phyloP scores from a whole-genome alignment of 2,113 vertebrate genomes.

The Pica pica region DNA sequence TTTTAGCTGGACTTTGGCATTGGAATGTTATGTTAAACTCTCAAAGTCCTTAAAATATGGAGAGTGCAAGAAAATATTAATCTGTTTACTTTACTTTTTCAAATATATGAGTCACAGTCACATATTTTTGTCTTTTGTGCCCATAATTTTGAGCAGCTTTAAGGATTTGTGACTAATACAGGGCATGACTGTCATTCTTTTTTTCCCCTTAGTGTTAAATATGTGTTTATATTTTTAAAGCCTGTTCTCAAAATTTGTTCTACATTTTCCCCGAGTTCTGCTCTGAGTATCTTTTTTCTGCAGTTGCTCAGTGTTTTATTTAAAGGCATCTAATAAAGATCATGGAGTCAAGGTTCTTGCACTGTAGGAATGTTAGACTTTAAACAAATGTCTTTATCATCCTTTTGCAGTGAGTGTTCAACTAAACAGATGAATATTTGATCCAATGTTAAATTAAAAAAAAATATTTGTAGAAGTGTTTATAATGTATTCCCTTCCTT shows the following conservation, averaged over 20 bases:
- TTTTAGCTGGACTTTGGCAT: background rate
- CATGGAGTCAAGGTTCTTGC: background rate
- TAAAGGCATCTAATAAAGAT: background rate
- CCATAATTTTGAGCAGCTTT: background rate
- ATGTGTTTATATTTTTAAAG: background rate
- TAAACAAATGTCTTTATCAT: conserved; percentile 26
- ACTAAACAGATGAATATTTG: conserved; percentile 14
- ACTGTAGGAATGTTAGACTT: background rate
- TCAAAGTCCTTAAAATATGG: background rate
- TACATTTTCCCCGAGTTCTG: background rate
- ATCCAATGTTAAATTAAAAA: conserved; percentile 34
- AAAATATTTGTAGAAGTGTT: background rate
- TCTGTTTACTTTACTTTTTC: conserved; percentile 1
- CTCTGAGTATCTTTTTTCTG: background rate
- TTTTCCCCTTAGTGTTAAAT: background rate
- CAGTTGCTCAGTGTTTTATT: background rate
- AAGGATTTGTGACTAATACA: background rate
- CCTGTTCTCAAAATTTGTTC: background rate
- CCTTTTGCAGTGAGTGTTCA: conserved; percentile 17
- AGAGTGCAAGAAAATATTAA: background rate
- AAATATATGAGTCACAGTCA: background rate
- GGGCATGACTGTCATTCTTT: background rate
- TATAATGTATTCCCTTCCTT: background rate
- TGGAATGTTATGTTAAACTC: background rate
- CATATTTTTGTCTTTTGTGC: background rate